Base-by-base conservation (phyloP, 2,888 invertebrate species). In the Drosophila recens region DNA sequence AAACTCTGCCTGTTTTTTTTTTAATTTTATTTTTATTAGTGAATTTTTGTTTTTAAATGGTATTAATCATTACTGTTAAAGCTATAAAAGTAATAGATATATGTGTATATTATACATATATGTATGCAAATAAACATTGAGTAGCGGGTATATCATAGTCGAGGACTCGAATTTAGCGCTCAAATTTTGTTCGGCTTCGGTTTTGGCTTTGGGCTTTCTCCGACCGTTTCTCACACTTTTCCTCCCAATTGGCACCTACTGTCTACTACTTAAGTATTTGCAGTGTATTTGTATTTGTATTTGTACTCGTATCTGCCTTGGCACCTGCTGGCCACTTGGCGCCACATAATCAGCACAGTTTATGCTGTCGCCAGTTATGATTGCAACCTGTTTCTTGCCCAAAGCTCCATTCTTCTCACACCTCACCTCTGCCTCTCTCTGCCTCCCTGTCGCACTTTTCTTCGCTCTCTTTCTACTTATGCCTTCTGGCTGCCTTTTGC, bases 341-440 rank as follows among this genome's bases (percentile, higher is more conserved):
- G 80, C 76, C 65, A 69, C 83, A 82, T 80, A 80, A 80, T 80
- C 80, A 80, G 83, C 69, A 72, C 67, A 79, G 80, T 82, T 80
- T 80, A 80, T 82, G 83, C 80, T 75, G 80, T 79, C 80, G 80
- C 69, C 83, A 54, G 65, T 66, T 77, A 58, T 66, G 77, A 42
- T 15, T 65, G 58, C 63, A 54, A 42, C 46, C 52, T 48, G 40
- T 34, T 49, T 49, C 34, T 27, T 17, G 17, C 36, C 49, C 52
- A 40, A 40, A 17, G 30, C 34, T 17, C 10, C 52, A 23, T n/a
- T 23, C 34, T 2, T 33, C 43, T 33, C 27, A 15, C 49, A 10
- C 53, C 2, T 30, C 8, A 30, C 30, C 8, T n/a, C 27, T 33
- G 11, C 30, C 30, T 9, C n/a, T 15, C 20, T 11, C 27, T 33